A percentile compares a stretch with the other conserved stretches of the same genome.
Evolutionary conservation across 2,113 vertebrate genomes (phyloP).

Genomic region (Myxocyprinus asiaticus): DNA sequence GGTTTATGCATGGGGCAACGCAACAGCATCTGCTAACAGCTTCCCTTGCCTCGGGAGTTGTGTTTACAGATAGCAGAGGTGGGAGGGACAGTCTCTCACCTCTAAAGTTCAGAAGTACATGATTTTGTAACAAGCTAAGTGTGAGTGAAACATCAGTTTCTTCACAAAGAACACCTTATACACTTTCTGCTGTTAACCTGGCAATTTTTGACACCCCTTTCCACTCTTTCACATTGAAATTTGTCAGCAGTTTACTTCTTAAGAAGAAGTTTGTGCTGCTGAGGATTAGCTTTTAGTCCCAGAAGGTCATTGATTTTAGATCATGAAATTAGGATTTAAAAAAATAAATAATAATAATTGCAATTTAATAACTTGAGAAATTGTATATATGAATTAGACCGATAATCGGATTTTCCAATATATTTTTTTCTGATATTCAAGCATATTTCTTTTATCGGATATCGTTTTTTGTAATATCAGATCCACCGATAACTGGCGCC

Average conservation of each 20-base stretch:
- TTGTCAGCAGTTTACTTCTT: background rate
- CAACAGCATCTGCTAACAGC: slow-evolving; percentile 35
- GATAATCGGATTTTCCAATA: too few relatives aligned
- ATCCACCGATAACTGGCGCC: too few relatives aligned
- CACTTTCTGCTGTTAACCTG: slow-evolving; percentile 13
- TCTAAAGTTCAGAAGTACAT: slow-evolving; percentile 47
- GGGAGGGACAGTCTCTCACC: slow-evolving; percentile 31
- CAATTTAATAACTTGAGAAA: background rate
- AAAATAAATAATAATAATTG: too few relatives aligned
- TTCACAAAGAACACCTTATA: background rate
- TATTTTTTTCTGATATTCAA: too few relatives aligned
- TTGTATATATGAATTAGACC: background rate
- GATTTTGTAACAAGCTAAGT: slow-evolving; percentile 35
- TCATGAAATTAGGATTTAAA: background rate
- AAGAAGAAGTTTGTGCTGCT: background rate
- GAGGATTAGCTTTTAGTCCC: background rate
- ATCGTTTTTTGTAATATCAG: too few relatives aligned
- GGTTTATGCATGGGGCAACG: background rate
- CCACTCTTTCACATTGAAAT: background rate
- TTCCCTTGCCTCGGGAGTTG: slow-evolving; percentile 31
- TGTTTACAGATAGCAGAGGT: slow-evolving; percentile 41
- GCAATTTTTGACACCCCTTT: background rate
- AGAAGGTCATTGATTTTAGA: background rate
- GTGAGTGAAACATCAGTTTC: slow-evolving; percentile 17
- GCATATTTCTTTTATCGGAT: too few relatives aligned